phyloP scores from a whole-genome alignment of 2,113 vertebrate species.

The Grus americana region DNA sequence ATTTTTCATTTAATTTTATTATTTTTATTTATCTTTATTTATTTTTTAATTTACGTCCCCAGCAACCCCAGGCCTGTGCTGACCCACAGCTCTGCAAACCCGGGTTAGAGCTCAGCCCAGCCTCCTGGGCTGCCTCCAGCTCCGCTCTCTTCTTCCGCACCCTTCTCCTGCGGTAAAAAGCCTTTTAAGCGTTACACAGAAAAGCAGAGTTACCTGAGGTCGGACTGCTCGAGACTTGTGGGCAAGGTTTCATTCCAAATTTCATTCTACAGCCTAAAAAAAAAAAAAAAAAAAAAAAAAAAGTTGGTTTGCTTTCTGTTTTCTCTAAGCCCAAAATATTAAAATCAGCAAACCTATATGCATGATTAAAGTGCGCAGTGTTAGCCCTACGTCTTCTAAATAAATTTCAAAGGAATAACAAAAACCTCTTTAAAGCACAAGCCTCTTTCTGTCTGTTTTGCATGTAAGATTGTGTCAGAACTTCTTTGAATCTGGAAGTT shows the following conservation, averaged over 20 bases:
- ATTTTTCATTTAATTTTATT: neutral
- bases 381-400: neutral
- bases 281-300: neutral
- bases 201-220: neutral
- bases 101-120: neutral
- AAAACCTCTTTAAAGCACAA: neutral
- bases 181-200: neutral
- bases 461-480: neutral
- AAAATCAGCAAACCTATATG: neutral
- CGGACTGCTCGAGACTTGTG: neutral
- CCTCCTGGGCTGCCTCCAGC: neutral
- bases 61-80: neutral
- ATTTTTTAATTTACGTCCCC: neutral
- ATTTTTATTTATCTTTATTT: neutral
- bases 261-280: neutral
- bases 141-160: rapidly evolving
- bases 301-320: neutral
- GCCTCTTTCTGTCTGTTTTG: neutral
- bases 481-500: conserved; percentile 27
- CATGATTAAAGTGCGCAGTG: neutral
- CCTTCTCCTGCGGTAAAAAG: neutral
- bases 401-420: conserved; percentile 7
- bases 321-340: neutral
- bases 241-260: neutral
- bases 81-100: neutral